Percentiles rank a stretch among this genome's conserved stretches.
Evolutionary conservation across 2,888 invertebrate species (phyloP).

Genomic region (Hanleya hanleyi): DNA sequence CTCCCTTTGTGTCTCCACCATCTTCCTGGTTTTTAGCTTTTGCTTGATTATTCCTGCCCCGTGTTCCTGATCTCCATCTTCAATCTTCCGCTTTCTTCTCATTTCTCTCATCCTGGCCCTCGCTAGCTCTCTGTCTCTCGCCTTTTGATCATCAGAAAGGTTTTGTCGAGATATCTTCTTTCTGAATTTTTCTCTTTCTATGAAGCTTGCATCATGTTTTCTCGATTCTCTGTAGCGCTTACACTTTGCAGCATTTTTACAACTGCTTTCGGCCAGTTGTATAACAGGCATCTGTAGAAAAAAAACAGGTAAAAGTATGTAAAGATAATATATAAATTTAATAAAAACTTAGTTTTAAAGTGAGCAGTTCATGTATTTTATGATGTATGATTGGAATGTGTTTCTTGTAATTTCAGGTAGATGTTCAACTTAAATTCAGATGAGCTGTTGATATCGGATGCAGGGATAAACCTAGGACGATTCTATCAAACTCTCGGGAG

Average conservation of each 20-base stretch:
- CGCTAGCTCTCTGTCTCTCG: neutral
- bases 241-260: neutral
- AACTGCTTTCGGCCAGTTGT: neutral
- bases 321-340: neutral
- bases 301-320: neutral
- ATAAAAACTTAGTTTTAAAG: neutral
- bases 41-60: no score
- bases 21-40: neutral
- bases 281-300: neutral
- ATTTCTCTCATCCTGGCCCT: neutral
- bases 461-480: no score
- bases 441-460: no score
- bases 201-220: neutral
- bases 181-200: neutral
- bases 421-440: no score
- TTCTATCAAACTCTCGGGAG: no score
- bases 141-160: neutral
- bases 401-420: no score
- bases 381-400: no score
- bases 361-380: no score
- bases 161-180: neutral
- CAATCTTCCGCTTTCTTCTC: neutral
- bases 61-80: neutral
- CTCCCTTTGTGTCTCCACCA: neutral
- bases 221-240: neutral